Evolutionary conservation across 2,888 invertebrate genomes (phyloP).

Genomic region (Chaetogeoica ovagalla): DNA sequence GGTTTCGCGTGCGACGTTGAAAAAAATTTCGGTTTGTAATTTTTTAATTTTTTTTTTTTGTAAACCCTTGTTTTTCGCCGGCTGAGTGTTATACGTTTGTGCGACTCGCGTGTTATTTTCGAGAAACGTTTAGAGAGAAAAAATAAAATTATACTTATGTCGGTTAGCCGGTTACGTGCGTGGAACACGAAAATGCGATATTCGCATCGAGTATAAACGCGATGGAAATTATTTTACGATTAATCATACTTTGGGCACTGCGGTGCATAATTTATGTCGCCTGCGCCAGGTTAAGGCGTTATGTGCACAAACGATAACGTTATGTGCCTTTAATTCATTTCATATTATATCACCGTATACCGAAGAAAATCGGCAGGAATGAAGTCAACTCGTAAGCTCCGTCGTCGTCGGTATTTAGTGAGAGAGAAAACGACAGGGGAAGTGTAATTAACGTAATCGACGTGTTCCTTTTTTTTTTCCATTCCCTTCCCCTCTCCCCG

Average conservation of each 20-base stretch:
- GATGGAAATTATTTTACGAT: conserved; percentile 36
- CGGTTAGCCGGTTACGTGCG: neutral
- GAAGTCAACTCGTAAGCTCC: no score
- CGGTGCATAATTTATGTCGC: conserved; percentile 2
- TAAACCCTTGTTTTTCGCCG: no score
- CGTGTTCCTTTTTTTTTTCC: neutral
- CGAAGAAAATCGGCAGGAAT: no score
- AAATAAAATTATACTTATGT: no score
- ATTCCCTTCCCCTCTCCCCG: neutral
- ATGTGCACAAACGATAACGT: neutral
- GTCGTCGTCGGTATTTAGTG: no score
- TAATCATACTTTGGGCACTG: conserved; percentile 1
- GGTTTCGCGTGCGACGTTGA: no score
- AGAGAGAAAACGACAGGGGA: no score
- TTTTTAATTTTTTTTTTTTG: no score
- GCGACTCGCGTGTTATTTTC: no score
- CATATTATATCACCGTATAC: neutral
- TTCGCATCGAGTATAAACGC: neutral
- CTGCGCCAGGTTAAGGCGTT: conserved; percentile 4
- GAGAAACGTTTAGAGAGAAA: no score
- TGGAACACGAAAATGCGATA: neutral
- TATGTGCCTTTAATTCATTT: neutral
- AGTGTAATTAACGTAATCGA: neutral
- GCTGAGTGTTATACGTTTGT: no score
- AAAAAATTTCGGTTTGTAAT: no score